Evolutionary conservation across 1,140 invertebrate species (phyloP), one percentile per base, ranked within the genome.

Genomic region (Brachionus asplanchnoidis): DNA sequence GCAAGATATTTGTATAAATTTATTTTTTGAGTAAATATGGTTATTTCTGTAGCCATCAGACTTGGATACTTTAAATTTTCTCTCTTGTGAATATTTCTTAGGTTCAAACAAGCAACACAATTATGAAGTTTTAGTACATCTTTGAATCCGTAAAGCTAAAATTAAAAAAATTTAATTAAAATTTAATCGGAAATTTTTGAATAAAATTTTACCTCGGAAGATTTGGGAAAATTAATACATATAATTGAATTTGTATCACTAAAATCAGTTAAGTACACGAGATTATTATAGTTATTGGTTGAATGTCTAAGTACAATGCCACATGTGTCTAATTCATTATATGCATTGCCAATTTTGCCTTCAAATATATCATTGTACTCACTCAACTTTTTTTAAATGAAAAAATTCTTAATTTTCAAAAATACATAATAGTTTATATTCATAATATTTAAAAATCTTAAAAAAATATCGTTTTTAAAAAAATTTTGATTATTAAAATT

Each of bases 1-100:
- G 9, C 20, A 7, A 82, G 26, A 82, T 42, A 28, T 26, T 82
- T 82, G 14, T 28, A 82, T 1, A 40, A 9, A 26, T 32, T 23
- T 60, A 44, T 32, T 46, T 68, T 82, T 82, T 82, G 79, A 20
- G 53, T 82, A 66, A 82, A 82, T 56, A 82, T 44, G 6, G 14
- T 65, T 6, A 60, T 20, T 68, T 82, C 79, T 3, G 50, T 36
- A 3, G 79, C 50, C n/a, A 65, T 26, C 40, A 82, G 60, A 82
- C 42, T 65, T 20, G 79, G 79, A 44, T 82, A 82, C 60, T 65
- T 82, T 12, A 42, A 40, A 20, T 65, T 65, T 46, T 82, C 79
- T 26, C 26, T 28, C 53, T 65, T 60, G 1, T 42, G 32, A 2
- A 28, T 68, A 9, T 65, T 42, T 28, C 32, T 82, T 14, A 82